phyloP scores from a whole-genome alignment of 2,797 vertebrate species.

The Setipinna tenuifilis region DNA sequence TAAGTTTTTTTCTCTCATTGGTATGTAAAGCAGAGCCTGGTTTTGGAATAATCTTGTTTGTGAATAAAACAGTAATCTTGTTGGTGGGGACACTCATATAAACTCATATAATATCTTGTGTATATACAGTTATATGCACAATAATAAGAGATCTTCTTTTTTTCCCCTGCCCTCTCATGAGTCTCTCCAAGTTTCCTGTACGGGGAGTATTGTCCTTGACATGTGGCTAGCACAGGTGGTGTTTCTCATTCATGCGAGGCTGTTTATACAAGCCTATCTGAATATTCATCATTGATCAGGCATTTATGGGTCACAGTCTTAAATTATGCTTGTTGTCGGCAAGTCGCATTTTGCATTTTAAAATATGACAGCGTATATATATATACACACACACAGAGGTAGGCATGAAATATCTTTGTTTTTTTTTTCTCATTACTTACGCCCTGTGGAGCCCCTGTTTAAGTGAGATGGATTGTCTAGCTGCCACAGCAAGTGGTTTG shows the following conservation, averaged over 20 bases:
- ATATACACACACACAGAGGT: not conserved
- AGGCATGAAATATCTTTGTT: not conserved
- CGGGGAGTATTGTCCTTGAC: not conserved
- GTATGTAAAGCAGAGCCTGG: not conserved
- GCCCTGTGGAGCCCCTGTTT: not conserved
- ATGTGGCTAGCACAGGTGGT: not conserved
- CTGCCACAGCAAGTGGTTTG: not conserved
- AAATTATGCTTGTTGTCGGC: not conserved
- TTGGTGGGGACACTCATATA: not conserved
- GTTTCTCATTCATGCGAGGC: not conserved
- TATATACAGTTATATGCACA: not conserved
- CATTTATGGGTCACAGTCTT: constrained; percentile 17
- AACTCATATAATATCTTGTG: not conserved
- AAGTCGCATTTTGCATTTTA: not conserved
- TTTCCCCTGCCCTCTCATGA: not conserved
- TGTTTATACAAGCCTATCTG: not conserved
- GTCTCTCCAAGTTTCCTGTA: not conserved
- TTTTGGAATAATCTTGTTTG: not conserved
- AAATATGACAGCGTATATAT: not conserved
- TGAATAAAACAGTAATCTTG: not conserved
- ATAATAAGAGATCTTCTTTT: not conserved
- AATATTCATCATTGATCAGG: constrained; percentile 13
- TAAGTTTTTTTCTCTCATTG: not conserved
- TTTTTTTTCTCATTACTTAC: not conserved
- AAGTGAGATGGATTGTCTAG: not conserved